A percentile compares a stretch with the other conserved stretches of the same genome.
Evolutionary conservation across 2,888 invertebrate genomes (phyloP).

Genomic region (Tricholauxania praeusta): DNA sequence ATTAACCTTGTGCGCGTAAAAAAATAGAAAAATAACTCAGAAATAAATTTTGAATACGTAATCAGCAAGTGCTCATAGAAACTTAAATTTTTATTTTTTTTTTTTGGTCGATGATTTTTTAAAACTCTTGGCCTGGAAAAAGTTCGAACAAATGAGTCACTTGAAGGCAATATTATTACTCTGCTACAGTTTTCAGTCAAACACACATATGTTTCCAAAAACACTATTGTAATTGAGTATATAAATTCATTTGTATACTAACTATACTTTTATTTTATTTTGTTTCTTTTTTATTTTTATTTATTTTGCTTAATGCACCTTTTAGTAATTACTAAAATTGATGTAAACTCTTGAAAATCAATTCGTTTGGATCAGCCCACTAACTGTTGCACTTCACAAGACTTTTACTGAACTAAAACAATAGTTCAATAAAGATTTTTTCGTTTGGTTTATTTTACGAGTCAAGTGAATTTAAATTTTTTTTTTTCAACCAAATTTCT

Average conservation of each 20-base stretch:
- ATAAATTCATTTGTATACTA: too few relatives aligned
- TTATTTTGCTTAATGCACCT: too few relatives aligned
- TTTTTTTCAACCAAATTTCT: background rate
- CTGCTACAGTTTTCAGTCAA: too few relatives aligned
- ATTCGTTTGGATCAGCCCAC: background rate
- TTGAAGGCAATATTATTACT: too few relatives aligned
- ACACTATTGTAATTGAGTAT: too few relatives aligned
- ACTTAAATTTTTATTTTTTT: too few relatives aligned
- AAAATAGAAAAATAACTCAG: background rate
- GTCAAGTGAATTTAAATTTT: constrained; percentile 17
- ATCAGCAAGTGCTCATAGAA: background rate
- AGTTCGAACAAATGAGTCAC: too few relatives aligned
- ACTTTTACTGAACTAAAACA: constrained; percentile 37
- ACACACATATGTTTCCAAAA: too few relatives aligned
- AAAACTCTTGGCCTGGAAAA: too few relatives aligned
- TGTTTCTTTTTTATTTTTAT: too few relatives aligned
- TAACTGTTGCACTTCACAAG: constrained; percentile 31
- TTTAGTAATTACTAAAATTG: constrained; percentile 24
- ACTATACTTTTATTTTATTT: too few relatives aligned
- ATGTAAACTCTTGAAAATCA: constrained; percentile 10
- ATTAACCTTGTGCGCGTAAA: background rate
- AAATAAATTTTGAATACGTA: background rate
- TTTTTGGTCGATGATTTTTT: too few relatives aligned
- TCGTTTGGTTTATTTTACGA: constrained; percentile 12
- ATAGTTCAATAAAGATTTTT: constrained; percentile 11